Percentiles rank a stretch among this genome's conserved stretches.
Conservation (phyloP, 2,888 invertebrate species). For the Oscheius sp. region DNA sequence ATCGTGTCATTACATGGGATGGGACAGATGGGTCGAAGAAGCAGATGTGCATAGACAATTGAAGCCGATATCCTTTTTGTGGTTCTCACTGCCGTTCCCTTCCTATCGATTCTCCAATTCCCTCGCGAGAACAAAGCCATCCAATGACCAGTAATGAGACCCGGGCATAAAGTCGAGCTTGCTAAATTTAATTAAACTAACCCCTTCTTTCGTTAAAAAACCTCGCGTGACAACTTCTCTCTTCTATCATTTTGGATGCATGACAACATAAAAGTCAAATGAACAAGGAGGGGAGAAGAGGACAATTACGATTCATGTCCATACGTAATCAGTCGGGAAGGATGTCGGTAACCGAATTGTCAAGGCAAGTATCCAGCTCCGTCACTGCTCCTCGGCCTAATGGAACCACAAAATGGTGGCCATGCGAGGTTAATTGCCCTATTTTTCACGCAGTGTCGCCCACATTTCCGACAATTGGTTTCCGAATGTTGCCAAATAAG, state of each 20-base stretch:
- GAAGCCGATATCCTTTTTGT: no score
- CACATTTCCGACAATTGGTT: slow-evolving; percentile 22
- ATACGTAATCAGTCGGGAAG: not conserved
- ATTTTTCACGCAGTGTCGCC: slow-evolving; percentile 26
- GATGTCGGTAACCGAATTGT: not conserved
- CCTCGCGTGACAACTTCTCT: not conserved
- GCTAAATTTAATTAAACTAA: slow-evolving; percentile 16
- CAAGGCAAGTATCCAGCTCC: not conserved
- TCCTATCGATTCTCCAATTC: slow-evolving; percentile 9
- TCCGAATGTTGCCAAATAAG: slow-evolving; percentile 17
- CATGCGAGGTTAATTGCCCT: slow-evolving; percentile 27
- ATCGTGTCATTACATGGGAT: no score
- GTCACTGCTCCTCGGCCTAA: not conserved
- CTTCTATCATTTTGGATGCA: slow-evolving; percentile 6
- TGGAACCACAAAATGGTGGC: no score
- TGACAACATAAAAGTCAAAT: slow-evolving; percentile 16
- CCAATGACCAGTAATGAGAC: slow-evolving; percentile 16
- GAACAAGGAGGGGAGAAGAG: not conserved
- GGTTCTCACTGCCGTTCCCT: not conserved
- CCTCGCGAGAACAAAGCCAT: slow-evolving; percentile 22
- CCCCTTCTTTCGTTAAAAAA: not conserved
- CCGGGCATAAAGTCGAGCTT: not conserved
- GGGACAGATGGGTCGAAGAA: not conserved
- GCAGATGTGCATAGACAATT: slow-evolving; percentile 1
- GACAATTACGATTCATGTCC: slow-evolving; percentile 13